These are phyloP conservation scores for Microtus pennsylvanicus DNA, from an alignment of 2,113 vertebrate genomes.

Conservation along the genomic window DNA sequence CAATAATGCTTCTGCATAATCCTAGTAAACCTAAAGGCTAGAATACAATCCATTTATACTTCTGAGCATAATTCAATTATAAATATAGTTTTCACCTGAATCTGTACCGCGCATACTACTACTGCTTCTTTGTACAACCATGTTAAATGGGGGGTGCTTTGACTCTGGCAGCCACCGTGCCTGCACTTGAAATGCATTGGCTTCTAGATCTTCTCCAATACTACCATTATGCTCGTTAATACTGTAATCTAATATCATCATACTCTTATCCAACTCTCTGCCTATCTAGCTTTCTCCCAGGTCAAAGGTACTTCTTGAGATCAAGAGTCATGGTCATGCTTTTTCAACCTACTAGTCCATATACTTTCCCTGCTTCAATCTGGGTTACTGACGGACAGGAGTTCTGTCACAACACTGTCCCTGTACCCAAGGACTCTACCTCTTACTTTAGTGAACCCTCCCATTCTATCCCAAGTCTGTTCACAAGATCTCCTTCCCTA, in stretches of 20 bases:
- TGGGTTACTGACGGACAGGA: neutral
- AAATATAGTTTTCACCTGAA: conserved; percentile 23
- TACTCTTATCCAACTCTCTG: neutral
- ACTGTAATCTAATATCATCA: neutral
- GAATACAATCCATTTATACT: conserved; percentile 16
- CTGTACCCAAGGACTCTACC: neutral
- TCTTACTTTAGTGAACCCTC: neutral
- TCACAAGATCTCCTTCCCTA: neutral
- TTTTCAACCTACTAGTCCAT: neutral
- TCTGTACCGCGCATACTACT: neutral
- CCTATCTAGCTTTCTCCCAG: neutral
- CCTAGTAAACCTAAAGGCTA: conserved; percentile 13
- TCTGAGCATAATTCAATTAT: neutral
- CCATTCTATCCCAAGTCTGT: conserved; percentile 15
- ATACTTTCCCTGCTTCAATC: neutral
- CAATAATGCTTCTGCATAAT: neutral
- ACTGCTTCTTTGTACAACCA: neutral
- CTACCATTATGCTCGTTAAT: neutral
- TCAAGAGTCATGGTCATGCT: neutral
- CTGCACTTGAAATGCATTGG: neutral
- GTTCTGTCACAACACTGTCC: conserved; percentile 10
- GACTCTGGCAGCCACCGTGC: neutral
- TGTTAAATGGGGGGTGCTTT: neutral
- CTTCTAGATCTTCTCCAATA: conserved; percentile 9
- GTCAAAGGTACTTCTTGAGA: neutral